Base-by-base conservation (phyloP, 2,113 vertebrate genomes). In the Cynoglossus semilaevis region DNA sequence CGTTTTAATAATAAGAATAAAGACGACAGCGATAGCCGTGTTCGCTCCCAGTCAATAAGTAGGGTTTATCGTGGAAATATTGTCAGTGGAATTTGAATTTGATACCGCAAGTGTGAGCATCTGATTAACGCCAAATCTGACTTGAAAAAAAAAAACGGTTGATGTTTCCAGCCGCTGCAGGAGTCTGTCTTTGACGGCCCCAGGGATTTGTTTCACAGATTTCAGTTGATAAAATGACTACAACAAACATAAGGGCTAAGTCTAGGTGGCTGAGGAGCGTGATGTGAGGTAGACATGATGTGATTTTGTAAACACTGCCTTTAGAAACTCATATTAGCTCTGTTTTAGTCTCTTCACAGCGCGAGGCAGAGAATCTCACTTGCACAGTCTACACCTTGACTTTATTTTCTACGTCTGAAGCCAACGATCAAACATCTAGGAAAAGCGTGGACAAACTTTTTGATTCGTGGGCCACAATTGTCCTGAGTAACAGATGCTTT, bases 1-100 rank as follows among this genome's bases (percentile, higher is more conserved):
- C 5, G 22, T 63, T 18, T 51, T 3, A 13, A 8, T 22, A 49
- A 7, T 42, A 18, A 64, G 43, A 38, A 62, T 14, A 42, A 42
- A 36, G 41, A 15, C 45, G 22, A 52, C 45, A 43, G 36, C 52
- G 52, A 62, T 53, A 61, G 70, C 61, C 55, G 3, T 35, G n/a
- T 48, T 37, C 12, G 22, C 22, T 29, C 22, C 2, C 22, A 29
- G 2, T 29, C 22, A 29, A 29, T 29, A 29, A 29, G 22, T 29
- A 29, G 38, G 12, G 22, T 29, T 44, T 63, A 59, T 37, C 46
- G 54, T 14, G 16, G 16, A 16, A 38, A 46, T 16, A 41, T 52
- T 59, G 59, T 3, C 15, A 34, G 8, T 19, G 9, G 62, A 48
- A 16, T 6, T 29, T 48, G 7, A 47, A 51, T 41, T 41, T 13